Base-by-base conservation (phyloP, 2,113 vertebrate species). In the Oenanthe melanoleuca region DNA sequence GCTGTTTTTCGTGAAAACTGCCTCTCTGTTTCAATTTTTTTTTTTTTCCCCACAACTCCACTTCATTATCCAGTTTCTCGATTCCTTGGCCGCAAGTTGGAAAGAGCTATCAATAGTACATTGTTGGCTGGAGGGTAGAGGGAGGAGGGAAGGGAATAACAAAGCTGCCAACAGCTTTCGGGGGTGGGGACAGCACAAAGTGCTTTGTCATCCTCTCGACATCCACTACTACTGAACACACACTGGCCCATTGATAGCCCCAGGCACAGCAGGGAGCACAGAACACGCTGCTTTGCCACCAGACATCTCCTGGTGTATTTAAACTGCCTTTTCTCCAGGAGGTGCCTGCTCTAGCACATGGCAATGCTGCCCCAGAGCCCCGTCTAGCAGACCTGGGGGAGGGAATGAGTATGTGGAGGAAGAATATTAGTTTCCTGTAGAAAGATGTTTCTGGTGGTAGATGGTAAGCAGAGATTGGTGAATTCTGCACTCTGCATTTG, bases 101-200 rank as follows among this genome's bases (percentile, higher is more conserved):
- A 71, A 69, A 17, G 70, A 71, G 79, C 96, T 90, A 96, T 97
- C 86, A 97, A 93, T 92, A 91, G 84, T 67, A 89, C 66, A 93
- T 93, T 97, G 91, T 97, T 78, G 86, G 29, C 70, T 60, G 67
- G 84, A 75, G 67, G 84, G 81, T 33, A 15, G 89, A 89, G 94
- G 85, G 89, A 90, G 93, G 95, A 90, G 92, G 81, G 79, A 86
- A 70, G 92, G 95, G 94, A 74, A 69, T 88, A 96, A 89, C 88
- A 86, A 84, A 81, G 86, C 95, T 92, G 66, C 94, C 95, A 90
- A 78, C 95, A 93, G 89, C 78, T 95, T 91, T 96, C 59, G 91
- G 87, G 80, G 85, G 87, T 92, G 93, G 92, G 87, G 92, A 40
- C 15, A 1, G 77, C 73, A 79, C 73, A 78, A 89, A 96, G 88